These are phyloP conservation scores for Arothron firmamentum DNA, from an alignment of 2,113 vertebrate species.

Conservation along the genomic window DNA sequence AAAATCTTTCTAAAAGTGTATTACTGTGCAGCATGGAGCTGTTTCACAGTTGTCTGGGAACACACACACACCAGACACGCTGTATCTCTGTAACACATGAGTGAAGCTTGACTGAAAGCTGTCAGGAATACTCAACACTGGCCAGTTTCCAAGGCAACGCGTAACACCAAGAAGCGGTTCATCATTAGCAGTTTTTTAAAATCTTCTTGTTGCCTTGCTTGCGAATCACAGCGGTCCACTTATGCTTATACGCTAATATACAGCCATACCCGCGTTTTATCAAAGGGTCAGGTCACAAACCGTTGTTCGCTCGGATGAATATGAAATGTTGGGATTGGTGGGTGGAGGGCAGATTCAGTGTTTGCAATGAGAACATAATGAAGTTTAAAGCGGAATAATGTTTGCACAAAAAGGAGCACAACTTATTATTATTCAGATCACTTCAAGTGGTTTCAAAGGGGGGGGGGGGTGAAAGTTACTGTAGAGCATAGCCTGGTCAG, in stretches of 20 bases:
- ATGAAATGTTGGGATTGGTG: background rate
- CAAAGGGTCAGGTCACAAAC: background rate
- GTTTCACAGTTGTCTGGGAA: background rate
- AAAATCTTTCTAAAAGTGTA: constrained; percentile 4
- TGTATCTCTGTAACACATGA: background rate
- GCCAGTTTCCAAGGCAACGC: constrained; percentile 26
- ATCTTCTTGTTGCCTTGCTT: background rate
- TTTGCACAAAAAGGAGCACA: background rate
- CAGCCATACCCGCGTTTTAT: background rate
- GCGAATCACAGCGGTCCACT: background rate
- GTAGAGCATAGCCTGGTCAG: too few relatives aligned
- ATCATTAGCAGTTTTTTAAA: constrained; percentile 6
- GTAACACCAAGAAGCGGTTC: background rate
- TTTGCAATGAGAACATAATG: background rate
- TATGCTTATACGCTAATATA: background rate
- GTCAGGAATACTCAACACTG: constrained; percentile 8
- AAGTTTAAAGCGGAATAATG: background rate
- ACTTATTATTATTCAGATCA: constrained; percentile 2
- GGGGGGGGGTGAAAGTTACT: background rate
- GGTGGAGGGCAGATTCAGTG: background rate
- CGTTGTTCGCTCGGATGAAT: background rate
- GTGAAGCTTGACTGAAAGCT: constrained; percentile 18
- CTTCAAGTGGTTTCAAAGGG: background rate
- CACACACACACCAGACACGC: background rate
- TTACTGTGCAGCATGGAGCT: constrained; percentile 1